A percentile compares a stretch with the other conserved stretches of the same genome.
Conservation (phyloP, 2,113 vertebrate species). For the Pedetes capensis region DNA sequence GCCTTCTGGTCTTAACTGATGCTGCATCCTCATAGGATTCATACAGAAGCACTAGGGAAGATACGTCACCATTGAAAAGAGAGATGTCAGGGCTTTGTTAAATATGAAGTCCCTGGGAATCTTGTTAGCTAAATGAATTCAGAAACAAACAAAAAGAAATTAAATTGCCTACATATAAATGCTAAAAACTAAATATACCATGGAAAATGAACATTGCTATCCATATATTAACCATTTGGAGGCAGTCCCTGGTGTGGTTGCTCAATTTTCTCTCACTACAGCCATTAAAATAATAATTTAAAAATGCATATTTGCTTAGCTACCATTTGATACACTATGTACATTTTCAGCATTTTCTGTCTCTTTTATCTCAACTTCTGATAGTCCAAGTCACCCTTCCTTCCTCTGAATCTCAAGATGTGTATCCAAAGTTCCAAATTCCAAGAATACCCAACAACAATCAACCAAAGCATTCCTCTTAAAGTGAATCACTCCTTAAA, state of each 20-base stretch:
- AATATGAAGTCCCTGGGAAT: constrained; percentile 55
- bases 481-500: neutral
- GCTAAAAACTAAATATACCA: neutral
- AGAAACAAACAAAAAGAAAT: constrained; percentile 13
- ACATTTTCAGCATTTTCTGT: neutral
- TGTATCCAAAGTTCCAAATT: neutral
- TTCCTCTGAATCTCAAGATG: neutral
- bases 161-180: constrained; percentile 20
- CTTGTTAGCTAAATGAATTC: constrained; percentile 35
- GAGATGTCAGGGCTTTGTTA: constrained; percentile 56
- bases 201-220: neutral
- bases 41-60: constrained; percentile 62
- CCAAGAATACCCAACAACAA: neutral
- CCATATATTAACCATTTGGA: neutral
- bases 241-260: neutral
- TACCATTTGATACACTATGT: neutral
- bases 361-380: neutral
- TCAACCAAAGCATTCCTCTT: neutral
- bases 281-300: neutral
- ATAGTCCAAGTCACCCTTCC: neutral
- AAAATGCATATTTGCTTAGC: neutral
- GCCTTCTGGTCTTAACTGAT: constrained; percentile 25
- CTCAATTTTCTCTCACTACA: neutral
- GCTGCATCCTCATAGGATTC: constrained; percentile 47
- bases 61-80: constrained; percentile 55